A percentile compares a stretch with the other conserved stretches of the same genome.
These are phyloP conservation scores for Dermochelys coriacea DNA, from an alignment of 2,797 vertebrate genomes.

Conservation along the genomic window DNA sequence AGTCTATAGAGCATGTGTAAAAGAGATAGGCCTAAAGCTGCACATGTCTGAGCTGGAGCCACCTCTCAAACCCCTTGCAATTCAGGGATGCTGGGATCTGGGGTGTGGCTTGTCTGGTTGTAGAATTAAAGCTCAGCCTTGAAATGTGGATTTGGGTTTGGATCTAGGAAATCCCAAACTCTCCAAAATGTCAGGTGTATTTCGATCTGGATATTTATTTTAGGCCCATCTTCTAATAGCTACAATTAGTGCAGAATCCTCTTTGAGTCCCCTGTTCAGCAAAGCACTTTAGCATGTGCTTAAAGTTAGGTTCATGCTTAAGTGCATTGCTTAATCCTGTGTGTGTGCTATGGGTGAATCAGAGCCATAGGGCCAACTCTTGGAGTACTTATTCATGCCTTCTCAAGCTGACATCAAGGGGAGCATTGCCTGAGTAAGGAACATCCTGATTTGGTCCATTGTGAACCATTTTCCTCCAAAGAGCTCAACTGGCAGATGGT, in stretches of 20 bases:
- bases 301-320: background rate
- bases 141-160: background rate
- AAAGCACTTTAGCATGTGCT: background rate
- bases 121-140: background rate
- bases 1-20: too few species aligned
- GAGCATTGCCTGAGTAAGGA: background rate
- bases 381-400: background rate
- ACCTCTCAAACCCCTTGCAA: background rate
- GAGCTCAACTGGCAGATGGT: background rate
- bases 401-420: background rate
- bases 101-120: background rate
- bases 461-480: background rate
- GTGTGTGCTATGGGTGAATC: background rate
- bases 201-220: background rate
- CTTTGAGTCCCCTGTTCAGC: background rate
- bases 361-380: background rate
- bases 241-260: background rate
- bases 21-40: accelerated
- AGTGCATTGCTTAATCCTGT: background rate
- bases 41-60: accelerated
- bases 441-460: background rate
- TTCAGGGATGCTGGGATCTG: slow-evolving; percentile 46
- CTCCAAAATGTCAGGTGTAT: background rate
- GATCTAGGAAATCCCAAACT: background rate
- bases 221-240: background rate